Percentiles rank a stretch among this genome's conserved stretches.
phyloP scores from a whole-genome alignment of 1,140 invertebrate genomes.

The Carposina sasakii region DNA sequence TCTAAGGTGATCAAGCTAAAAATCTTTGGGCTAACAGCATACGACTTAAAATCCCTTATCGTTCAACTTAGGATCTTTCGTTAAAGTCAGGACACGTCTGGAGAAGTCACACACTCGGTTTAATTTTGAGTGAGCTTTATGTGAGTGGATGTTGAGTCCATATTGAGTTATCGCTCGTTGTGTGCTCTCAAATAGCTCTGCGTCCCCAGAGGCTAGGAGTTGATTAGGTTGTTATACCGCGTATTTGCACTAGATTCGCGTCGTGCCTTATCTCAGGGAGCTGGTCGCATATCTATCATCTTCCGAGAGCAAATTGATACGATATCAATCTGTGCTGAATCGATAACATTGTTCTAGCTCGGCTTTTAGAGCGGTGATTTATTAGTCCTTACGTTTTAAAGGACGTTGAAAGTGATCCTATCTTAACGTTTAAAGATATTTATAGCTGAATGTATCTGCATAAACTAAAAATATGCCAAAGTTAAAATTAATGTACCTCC shows the following conservation, averaged over 20 bases:
- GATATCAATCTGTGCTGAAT: slow-evolving; percentile 26
- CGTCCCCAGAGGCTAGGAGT: slow-evolving; percentile 27
- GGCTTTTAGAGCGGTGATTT: too few relatives aligned
- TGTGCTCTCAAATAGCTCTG: slow-evolving; percentile 21
- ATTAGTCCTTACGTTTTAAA: too few relatives aligned
- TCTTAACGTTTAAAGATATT: too few relatives aligned
- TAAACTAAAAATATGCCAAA: too few relatives aligned
- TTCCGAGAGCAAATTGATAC: slow-evolving; percentile 39
- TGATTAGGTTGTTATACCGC: slow-evolving; percentile 45
- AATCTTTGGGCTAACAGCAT: too few relatives aligned
- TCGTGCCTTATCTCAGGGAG: slow-evolving; percentile 49
- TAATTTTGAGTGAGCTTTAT: slow-evolving; percentile 23
- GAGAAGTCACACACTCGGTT: slow-evolving; percentile 22
- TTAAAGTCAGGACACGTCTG: slow-evolving; percentile 12
- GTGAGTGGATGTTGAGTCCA: slow-evolving; percentile 30
- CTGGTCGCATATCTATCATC: slow-evolving; percentile 34
- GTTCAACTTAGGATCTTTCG: slow-evolving; percentile 23
- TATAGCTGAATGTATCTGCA: too few relatives aligned
- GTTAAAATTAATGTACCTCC: too few relatives aligned
- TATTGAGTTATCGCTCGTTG: slow-evolving; percentile 26
- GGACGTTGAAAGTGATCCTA: too few relatives aligned
- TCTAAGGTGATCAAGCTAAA: too few relatives aligned
- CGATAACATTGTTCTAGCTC: slow-evolving; percentile 24
- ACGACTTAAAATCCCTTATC: not conserved
- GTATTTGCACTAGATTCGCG: slow-evolving; percentile 42